Evolutionary conservation across 2,113 vertebrate species (phyloP).

Genomic region (Paradoxurus hermaphroditus): DNA sequence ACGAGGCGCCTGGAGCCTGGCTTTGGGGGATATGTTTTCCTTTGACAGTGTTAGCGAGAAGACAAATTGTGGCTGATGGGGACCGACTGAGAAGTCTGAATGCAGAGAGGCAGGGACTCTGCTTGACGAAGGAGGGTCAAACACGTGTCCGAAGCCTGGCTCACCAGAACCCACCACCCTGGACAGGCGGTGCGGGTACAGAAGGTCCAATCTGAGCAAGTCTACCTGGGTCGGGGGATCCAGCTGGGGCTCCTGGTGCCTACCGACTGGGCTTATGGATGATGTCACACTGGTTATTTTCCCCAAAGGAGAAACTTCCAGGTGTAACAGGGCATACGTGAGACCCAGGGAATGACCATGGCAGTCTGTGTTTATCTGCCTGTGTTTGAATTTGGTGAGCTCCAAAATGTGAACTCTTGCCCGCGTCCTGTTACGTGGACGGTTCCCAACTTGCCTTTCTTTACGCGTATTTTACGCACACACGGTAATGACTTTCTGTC

Average conservation of each 20-base stretch:
- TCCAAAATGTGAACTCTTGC: fast-evolving
- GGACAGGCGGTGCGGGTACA: background rate
- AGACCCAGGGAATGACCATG: fast-evolving
- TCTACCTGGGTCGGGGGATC: background rate
- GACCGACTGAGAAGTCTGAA: fast-evolving
- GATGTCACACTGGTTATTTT: fast-evolving
- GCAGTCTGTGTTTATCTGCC: fast-evolving
- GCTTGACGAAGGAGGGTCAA: background rate
- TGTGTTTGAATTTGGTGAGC: no score
- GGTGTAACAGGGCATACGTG: background rate
- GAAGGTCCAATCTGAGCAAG: background rate
- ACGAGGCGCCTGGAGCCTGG: background rate
- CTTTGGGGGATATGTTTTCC: background rate
- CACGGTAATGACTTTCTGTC: background rate
- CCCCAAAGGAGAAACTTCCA: fast-evolving
- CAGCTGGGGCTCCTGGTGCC: fast-evolving
- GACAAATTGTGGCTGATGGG: no score
- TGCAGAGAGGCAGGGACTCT: background rate
- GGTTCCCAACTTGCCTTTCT: background rate
- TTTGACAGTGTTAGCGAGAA: background rate
- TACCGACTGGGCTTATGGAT: fast-evolving
- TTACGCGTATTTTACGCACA: background rate
- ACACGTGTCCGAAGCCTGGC: fast-evolving
- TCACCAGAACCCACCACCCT: background rate
- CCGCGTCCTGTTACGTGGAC: fast-evolving